A percentile compares a stretch with the other conserved stretches of the same genome.
Conservation (phyloP, 2,797 vertebrate genomes). For the Malacoraja senta region DNA sequence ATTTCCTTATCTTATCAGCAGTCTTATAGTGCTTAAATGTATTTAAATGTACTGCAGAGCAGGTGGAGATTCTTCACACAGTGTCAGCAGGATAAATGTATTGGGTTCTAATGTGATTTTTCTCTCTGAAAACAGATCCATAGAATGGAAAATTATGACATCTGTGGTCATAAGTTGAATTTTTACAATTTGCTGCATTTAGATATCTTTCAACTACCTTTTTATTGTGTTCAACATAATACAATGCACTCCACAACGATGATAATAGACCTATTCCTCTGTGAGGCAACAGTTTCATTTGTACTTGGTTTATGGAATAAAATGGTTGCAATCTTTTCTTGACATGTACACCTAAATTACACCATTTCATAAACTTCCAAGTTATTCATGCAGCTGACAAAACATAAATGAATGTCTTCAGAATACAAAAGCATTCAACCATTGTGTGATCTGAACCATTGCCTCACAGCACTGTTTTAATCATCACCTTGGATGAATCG, state of each 20-base stretch:
- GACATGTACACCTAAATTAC: not conserved
- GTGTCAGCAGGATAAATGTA: slow-evolving; percentile 36
- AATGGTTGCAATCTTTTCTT: not conserved
- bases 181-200: slow-evolving; percentile 3
- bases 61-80: slow-evolving; percentile 30
- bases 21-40: not conserved
- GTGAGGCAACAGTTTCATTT: not conserved
- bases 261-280: not conserved
- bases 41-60: slow-evolving; percentile 35
- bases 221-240: slow-evolving; percentile 14
- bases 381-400: not conserved
- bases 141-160: slow-evolving; percentile 40
- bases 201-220: not conserved
- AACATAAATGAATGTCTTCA: not conserved
- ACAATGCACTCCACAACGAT: not conserved
- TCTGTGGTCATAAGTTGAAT: not conserved
- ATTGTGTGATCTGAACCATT: not conserved
- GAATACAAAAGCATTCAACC: not conserved
- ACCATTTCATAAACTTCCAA: not conserved
- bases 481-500: no score
- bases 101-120: slow-evolving; percentile 26
- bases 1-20: slow-evolving; percentile 41
- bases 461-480: no score
- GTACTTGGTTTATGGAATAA: not conserved
- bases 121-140: slow-evolving; percentile 32